Evolutionary conservation across 1,140 invertebrate genomes (phyloP), one percentile per base, ranked within the genome.

Genomic region (Danaus plexippus): DNA sequence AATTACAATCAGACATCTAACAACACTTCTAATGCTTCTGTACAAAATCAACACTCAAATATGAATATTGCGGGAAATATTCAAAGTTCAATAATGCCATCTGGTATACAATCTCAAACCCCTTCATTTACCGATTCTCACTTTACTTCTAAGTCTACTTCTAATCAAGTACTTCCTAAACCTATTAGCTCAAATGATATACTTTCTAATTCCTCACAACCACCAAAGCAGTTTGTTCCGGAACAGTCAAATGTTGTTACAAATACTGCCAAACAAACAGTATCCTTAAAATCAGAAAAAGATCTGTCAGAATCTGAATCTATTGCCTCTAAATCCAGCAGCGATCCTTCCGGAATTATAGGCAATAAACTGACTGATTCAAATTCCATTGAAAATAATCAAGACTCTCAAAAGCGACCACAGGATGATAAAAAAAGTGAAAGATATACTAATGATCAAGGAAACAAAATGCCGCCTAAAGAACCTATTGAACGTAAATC

Each of bases 401-500:
- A 74, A 47, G 76, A 79, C 52, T 51, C 57, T 53, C 70, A 76
- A 57, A 87, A 77, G 59, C 66, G 72, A 57, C 15, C 57, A 22
- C 22, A 57, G n/a, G 81, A 85, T 47, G 79, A 83, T 52, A 84
- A 80, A 69, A 75, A 73, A 54, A 69, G 63, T 63, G 80, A 84
- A 53, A 71, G 71, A 53, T 67, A 77, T 63, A 75, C 59, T 53
- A 74, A 71, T 64, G 82, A 85, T 53, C 73, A 75, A 52, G 52
- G 73, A 12, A 77, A 77, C 61, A 84, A 82, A 72, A 73, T 76
- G 54, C 65, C 73, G 9, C 48, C 58, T 15, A 88, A 88, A 63
- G 87, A 88, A 54, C 77, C 83, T 7, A 59, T 84, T 47, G 87
- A 88, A 74, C 64, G 87, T 57, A 88, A 88, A 63, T 85, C 86